A percentile compares a stretch with the other conserved stretches of the same genome.
phyloP scores from a whole-genome alignment of 2,888 invertebrate species.

The Callimorpha dominula region DNA sequence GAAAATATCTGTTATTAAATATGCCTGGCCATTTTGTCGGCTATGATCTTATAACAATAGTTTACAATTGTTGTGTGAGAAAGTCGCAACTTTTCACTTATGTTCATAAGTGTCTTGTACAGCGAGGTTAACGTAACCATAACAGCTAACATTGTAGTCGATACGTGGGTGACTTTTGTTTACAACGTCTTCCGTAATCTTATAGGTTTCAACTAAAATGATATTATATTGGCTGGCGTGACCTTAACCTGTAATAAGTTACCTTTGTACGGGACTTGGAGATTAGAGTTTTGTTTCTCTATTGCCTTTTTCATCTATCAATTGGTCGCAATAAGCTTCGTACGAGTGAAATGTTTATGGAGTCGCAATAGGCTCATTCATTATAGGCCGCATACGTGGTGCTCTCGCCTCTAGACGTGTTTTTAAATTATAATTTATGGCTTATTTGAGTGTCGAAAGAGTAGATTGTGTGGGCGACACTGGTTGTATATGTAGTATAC shows the following conservation, averaged over 20 bases:
- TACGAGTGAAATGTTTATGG: slow-evolving; percentile 58
- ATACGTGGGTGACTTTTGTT: slow-evolving; percentile 31
- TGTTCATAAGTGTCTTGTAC: not conserved
- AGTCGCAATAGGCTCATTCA: slow-evolving; percentile 61
- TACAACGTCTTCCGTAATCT: slow-evolving; percentile 21
- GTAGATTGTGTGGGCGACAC: slow-evolving; percentile 77
- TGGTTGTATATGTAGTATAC: slow-evolving; percentile 50
- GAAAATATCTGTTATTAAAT: slow-evolving; percentile 70
- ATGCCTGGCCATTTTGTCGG: slow-evolving; percentile 37
- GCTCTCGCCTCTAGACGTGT: slow-evolving; percentile 63
- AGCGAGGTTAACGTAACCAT: slow-evolving; percentile 18
- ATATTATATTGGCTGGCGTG: slow-evolving; percentile 15
- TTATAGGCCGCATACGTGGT: slow-evolving; percentile 62
- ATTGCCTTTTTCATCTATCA: slow-evolving; percentile 47
- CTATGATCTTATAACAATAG: slow-evolving; percentile 41
- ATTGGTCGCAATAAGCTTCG: slow-evolving; percentile 44
- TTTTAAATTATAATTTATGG: slow-evolving; percentile 84
- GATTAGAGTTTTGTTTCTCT: slow-evolving; percentile 28
- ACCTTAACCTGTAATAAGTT: slow-evolving; percentile 27
- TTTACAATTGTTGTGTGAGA: slow-evolving; percentile 41
- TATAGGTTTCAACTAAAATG: slow-evolving; percentile 18
- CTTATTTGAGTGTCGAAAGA: slow-evolving; percentile 83
- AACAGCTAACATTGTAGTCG: slow-evolving; percentile 29
- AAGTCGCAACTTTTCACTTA: slow-evolving; percentile 29
- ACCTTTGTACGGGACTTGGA: slow-evolving; percentile 22